These are phyloP conservation scores for Linhomoeus sp. DNA, from an alignment of 2,888 invertebrate species.

Conservation along the genomic window DNA sequence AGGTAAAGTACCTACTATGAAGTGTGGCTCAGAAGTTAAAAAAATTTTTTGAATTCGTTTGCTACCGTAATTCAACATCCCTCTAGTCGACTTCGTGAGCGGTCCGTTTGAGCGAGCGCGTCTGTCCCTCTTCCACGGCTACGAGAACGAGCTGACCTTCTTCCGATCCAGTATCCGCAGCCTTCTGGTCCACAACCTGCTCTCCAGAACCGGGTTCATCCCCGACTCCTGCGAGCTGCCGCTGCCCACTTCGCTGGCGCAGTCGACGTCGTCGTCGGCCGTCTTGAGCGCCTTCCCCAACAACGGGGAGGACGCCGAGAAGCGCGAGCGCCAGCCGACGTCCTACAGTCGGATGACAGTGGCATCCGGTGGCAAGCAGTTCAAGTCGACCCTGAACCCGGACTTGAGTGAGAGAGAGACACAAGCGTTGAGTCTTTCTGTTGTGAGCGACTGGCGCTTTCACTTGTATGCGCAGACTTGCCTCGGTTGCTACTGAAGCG, in stretches of 20 bases:
- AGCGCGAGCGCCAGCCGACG: not conserved
- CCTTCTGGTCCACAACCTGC: conserved; percentile 17
- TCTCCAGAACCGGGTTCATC: not conserved
- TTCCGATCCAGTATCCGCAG: conserved; percentile 28
- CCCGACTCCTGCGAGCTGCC: not conserved
- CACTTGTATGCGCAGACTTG: conserved; percentile 18
- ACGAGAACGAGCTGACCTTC: conserved; percentile 25
- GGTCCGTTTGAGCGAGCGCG: conserved; percentile 22
- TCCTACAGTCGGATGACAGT: no score
- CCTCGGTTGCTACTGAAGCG: conserved; percentile 25
- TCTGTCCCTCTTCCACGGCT: conserved; percentile 23
- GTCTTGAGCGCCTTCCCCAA: no score
- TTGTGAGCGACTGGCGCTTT: no score
- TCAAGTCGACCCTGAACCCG: no score
- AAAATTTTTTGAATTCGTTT: no score
- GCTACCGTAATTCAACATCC: no score
- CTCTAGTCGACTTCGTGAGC: conserved; percentile 25
- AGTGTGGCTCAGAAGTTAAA: no score
- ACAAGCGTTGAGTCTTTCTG: no score
- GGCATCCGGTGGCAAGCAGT: no score
- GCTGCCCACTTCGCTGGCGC: no score
- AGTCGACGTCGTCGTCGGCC: no score
- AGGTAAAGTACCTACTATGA: not conserved
- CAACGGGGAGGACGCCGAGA: not conserved
- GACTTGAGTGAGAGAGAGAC: no score